Conservation (phyloP, 64 coral and sea anemone genomes). For the Pocillopora damicornis region DNA sequence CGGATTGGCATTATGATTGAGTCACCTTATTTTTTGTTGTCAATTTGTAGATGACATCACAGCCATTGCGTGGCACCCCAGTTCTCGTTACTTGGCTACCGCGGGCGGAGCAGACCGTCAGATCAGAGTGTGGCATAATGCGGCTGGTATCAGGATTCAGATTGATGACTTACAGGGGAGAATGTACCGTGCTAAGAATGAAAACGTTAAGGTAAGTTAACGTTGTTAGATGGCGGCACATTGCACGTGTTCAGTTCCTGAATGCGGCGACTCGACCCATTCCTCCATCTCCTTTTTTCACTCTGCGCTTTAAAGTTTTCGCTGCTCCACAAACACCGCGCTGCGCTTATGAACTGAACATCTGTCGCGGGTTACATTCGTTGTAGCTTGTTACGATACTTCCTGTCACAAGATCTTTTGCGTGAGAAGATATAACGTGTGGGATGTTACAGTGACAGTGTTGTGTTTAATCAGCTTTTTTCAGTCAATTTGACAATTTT, state of each 20-base stretch:
- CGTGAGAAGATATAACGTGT: no score
- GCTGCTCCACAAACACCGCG: no score
- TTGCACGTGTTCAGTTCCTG: no score
- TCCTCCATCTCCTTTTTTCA: no score
- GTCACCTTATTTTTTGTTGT: neutral
- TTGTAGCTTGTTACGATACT: no score
- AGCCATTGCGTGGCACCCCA: slow-evolving; percentile 93
- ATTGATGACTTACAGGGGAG: slow-evolving; percentile 87
- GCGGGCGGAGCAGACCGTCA: slow-evolving; percentile 89
- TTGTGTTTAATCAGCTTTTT: neutral
- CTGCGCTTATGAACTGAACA: no score
- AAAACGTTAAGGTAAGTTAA: slow-evolving; percentile 78
- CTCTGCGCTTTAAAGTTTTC: no score
- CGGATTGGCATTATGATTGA: neutral
- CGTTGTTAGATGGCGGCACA: neutral
- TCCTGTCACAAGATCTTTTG: no score
- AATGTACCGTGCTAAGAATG: slow-evolving; percentile 73
- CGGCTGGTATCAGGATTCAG: slow-evolving; percentile 92
- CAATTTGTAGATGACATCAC: slow-evolving; percentile 77
- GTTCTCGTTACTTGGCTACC: slow-evolving; percentile 88
- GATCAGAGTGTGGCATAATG: slow-evolving; percentile 98
- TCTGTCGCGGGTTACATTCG: no score
- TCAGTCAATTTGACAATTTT: neutral
- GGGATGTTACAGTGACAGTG: neutral
- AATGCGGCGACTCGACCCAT: neutral